Evolutionary conservation across 2,797 vertebrate species (phyloP), one percentile per base, ranked within the genome.

Genomic region (Ceryle rudis): DNA sequence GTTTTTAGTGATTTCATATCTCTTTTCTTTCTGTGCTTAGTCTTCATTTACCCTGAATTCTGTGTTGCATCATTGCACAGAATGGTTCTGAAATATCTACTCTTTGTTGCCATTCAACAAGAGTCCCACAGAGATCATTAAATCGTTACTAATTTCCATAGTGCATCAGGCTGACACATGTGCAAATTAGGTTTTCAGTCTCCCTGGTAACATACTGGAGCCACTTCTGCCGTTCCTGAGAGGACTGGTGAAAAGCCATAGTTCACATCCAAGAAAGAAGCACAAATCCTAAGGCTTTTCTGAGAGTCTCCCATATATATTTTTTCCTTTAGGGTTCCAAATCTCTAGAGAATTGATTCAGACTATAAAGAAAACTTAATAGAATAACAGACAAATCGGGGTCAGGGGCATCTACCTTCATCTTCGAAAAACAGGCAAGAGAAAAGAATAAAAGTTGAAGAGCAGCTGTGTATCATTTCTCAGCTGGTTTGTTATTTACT

Each of bases 131-230:
- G 57, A 71, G 61, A 60, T 91, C 69, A 57, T 93, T 71, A 95
- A 91, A 74, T 91, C 1, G 0, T 78, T 88, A 28, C 65, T 88
- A n/a, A 93, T 95, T 95, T 91, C 77, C 2, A 0, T 39, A 49
- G 77, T 31, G 37, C 60, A 87, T 81, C 61, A 70, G 64, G 41
- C 82, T 94, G 61, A 74, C 92, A 91, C 44, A 3, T 58, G 71
- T 94, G 82, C 69, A 93, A 74, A 83, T 95, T 6, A 85, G 62
- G 26, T 80, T 93, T 88, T 80, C 23, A 5, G 69, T 91, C 75
- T 83, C 82, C 73, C 44, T 86, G 72, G 87, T 83, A 95, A 90
- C 80, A 73, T 2, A 0, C 31, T 86, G 33, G 71, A 94, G 44
- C 58, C 77, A 31, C 16, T 64, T 80, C 57, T 91, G 79, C 69